Percentiles rank a stretch among this genome's conserved stretches.
These are phyloP conservation scores for Asobara japonica DNA, from an alignment of 1,140 invertebrate genomes.

Conservation along the genomic window DNA sequence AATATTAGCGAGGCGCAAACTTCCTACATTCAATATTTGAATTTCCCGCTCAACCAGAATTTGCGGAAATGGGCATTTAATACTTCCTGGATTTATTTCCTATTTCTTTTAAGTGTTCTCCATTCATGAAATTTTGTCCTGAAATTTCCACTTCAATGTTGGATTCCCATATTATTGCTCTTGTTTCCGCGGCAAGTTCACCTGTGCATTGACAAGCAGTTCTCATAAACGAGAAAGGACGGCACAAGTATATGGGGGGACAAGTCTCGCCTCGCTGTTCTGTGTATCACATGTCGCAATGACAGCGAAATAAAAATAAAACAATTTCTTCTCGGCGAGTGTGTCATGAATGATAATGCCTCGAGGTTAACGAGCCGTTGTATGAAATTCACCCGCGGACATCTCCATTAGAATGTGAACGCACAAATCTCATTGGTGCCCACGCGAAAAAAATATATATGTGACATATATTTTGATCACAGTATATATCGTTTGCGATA, in stretches of 20 bases:
- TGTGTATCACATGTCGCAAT: conserved; percentile 6
- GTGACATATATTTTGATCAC: neutral
- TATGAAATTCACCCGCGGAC: neutral
- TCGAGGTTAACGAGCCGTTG: conserved; percentile 1
- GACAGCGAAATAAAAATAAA: neutral
- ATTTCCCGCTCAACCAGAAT: no score
- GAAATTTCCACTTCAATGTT: neutral
- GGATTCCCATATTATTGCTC: neutral
- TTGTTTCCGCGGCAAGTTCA: neutral
- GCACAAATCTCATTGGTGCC: neutral
- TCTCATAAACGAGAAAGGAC: neutral
- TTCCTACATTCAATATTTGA: no score
- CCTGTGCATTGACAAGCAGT: neutral
- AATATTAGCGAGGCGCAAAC: no score
- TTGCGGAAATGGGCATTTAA: no score
- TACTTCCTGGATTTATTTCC: neutral
- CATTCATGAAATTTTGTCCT: neutral
- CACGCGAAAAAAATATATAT: neutral
- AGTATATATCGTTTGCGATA: neutral
- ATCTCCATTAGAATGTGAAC: neutral
- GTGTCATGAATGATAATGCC: conserved; percentile 3
- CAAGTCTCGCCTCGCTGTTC: neutral
- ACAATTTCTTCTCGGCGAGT: neutral
- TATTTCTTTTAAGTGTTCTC: neutral
- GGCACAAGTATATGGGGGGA: neutral